Base-by-base conservation (phyloP, 2,113 vertebrate genomes). In the Phyllopteryx taeniolatus region DNA sequence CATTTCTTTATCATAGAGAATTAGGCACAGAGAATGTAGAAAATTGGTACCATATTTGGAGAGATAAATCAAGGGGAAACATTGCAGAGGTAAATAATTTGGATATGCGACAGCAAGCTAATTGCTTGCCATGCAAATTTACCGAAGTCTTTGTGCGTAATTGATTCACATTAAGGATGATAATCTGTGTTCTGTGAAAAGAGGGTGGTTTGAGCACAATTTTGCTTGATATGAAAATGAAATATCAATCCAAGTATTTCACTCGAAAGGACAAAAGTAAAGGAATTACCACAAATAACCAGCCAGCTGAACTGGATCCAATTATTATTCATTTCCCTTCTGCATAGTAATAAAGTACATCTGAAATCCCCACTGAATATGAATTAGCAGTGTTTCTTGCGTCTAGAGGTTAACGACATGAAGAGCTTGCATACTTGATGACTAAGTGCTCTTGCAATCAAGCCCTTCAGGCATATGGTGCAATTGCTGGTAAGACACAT, bases 121-220 rank as follows among this genome's bases (percentile, higher is more conserved):
- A 88, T 80, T 72, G 73, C 63, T 74, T 47, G 57, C 84, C 84
- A 79, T 87, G 85, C 83, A 88, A 82, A 90, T 90, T 85, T 88
- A 74, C 78, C 68, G 62, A 81, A 70, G 71, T 84, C 82, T 88
- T 87, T 81, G 69, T 79, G 70, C 10, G 46, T 89, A 89, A 91
- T 88, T 88, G 83, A 91, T 87, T 90, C 46, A 8, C 44, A 15
- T 43, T 75, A 62, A 83, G 71, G 73, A 82, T 79, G 78, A 84
- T 84, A 83, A 88, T 79, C 79, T 83, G 79, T 71, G 69, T 82
- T 88, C 84, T 74, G 62, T 42, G 85, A 90, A 89, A 86, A 90
- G 75, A 81, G 71, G 69, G 77, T 79, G 70, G 68, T 80, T 85
- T 59, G 73, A 81, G 68, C 76, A 86, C 75, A 79, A 81, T 80